Evolutionary conservation across 2,113 vertebrate genomes (phyloP).

Genomic region (Sylvia atricapilla): DNA sequence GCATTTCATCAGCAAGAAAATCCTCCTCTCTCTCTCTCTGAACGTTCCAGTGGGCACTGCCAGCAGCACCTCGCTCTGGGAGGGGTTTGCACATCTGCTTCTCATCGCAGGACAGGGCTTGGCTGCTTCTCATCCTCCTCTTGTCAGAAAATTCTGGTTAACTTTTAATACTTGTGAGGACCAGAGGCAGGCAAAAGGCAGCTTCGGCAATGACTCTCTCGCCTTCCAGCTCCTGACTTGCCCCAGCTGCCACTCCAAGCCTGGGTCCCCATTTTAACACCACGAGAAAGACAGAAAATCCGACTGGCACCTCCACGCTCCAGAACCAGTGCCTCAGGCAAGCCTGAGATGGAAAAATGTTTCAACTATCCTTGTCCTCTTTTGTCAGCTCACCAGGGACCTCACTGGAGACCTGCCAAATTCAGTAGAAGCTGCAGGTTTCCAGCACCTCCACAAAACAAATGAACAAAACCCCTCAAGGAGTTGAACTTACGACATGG

Average conservation of each 20-base stretch:
- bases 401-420: background rate
- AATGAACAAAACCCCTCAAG: background rate
- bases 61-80: background rate
- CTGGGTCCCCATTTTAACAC: background rate
- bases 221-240: background rate
- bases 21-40: background rate
- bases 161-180: background rate
- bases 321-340: background rate
- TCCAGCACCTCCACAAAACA: background rate
- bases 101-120: background rate
- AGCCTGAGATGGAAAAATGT: background rate
- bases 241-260: background rate
- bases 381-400: background rate
- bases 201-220: background rate
- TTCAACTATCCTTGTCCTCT: background rate
- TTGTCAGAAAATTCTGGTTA: background rate
- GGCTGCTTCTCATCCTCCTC: background rate
- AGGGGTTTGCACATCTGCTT: background rate
- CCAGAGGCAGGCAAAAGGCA: background rate
- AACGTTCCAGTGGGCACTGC: background rate
- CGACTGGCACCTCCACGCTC: rapidly evolving
- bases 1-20: slow-evolving; percentile 33
- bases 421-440: background rate
- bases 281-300: background rate
- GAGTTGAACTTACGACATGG: background rate